phyloP scores from a whole-genome alignment of 92 coral and sea anemone species.

The Epizoanthus scotinus region DNA sequence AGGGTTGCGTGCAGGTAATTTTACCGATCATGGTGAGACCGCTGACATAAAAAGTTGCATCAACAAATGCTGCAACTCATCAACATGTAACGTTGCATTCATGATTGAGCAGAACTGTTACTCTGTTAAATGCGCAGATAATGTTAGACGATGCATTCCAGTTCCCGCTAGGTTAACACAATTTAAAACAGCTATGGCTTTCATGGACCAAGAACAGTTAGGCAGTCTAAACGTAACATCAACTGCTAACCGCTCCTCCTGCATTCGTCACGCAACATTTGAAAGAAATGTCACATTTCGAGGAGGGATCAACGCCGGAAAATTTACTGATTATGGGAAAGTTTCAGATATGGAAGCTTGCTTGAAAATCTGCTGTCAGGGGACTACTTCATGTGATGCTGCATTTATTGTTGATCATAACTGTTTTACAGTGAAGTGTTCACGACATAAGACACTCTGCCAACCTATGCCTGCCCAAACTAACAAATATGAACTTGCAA shows the following conservation, averaged over 20 bases:
- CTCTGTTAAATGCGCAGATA: constrained; percentile 64
- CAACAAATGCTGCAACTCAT: constrained; percentile 60
- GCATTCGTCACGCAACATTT: background rate
- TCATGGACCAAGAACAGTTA: constrained; percentile 52
- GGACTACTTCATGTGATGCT: constrained; percentile 62
- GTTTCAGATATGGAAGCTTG: constrained; percentile 56
- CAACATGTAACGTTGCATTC: constrained; percentile 78
- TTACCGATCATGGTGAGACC: constrained; percentile 62
- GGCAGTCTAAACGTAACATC: constrained; percentile 11
- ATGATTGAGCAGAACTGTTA: constrained; percentile 71
- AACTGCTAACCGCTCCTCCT: constrained; percentile 9
- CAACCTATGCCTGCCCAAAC: constrained; percentile 82
- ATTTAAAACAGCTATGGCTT: constrained; percentile 58
- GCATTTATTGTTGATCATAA: constrained; percentile 66
- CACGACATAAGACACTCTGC: constrained; percentile 60
- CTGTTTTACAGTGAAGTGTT: constrained; percentile 84
- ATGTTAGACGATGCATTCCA: constrained; percentile 62
- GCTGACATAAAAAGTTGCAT: constrained; percentile 64
- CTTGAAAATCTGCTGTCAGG: constrained; percentile 67
- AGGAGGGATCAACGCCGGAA: constrained; percentile 88
- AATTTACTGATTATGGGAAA: constrained; percentile 66
- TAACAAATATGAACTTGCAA: constrained; percentile 58
- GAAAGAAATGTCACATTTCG: constrained; percentile 67
- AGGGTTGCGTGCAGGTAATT: constrained; percentile 66
- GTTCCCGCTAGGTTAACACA: constrained; percentile 33